Base-by-base conservation (phyloP, 2,797 vertebrate genomes). In the Phrynocephalus guinanensis region DNA sequence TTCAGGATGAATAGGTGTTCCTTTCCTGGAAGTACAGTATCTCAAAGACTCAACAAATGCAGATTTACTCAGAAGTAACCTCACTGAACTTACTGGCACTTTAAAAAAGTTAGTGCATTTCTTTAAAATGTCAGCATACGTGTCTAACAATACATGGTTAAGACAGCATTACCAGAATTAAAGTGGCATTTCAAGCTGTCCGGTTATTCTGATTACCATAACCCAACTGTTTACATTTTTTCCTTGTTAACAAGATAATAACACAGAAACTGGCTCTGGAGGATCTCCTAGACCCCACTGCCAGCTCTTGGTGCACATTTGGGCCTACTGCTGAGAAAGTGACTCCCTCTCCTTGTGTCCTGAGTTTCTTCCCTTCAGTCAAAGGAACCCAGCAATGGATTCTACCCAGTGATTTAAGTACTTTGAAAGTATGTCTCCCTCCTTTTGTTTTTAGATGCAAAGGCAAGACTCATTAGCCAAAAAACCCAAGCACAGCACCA, bases 381-480 rank as follows among this genome's bases (percentile, higher is more conserved):
- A 73, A 24, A 76, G 44, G 22, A 48, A 75, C 9, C 10, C 24
- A 63, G 5, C 13, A 15, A 10, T 73, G 71, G n/a, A 20, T 18
- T 33, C 10, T 48, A 22, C 38, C 20, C 38, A 76, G 0, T 48
- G 38, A 50, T 71, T 75, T 84, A 73, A 56, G 30, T 9, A 52
- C 44, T 73, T 84, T 73, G 7, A 33, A 72, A 44, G 33, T 63
- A 9, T 56, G 33, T 18, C 2, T 50, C 16, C 6, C 44, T 30
- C 33, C 22, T 24, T 24, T 82, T 50, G 63, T 83, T 15, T 71
- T 15, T 56, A 24, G 70, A 50, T 75, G 26, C 15, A 75, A 75
- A 76, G 38, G 60, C 82, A 90, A 15, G 83, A 85, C 89, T 71
- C 83, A 60, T 38, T 30, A 70, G 67, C 30, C 18, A 79, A 79